Evolutionary conservation across 2,888 invertebrate genomes (phyloP), one percentile per base, ranked within the genome.

Genomic region (Uropetala carovei): DNA sequence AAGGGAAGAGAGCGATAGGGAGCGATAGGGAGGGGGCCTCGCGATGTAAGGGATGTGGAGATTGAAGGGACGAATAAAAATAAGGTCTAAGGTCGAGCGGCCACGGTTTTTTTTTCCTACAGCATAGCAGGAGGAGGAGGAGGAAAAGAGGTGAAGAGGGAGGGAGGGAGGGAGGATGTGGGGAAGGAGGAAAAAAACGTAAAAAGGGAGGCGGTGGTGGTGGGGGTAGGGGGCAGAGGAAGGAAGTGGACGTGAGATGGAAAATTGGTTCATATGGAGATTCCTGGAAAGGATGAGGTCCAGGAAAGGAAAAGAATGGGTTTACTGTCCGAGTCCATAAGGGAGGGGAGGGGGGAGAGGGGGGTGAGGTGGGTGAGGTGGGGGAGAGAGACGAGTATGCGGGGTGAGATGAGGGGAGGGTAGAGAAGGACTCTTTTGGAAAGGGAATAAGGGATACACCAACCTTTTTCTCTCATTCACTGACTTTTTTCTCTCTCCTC

Each of bases 21-120:
- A 30, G 68, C 5, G 64, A 83, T 30, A 83, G 10, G 18, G 64
- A 18, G 10, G 18, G 64, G 7, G 7, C 64, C 18, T 64, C 14
- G 14, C 18, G 14, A 18, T 14, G 64, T 5, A 64, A 0, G 82
- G 82, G 30, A 43, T 83, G 83, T 43, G 16, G 16, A 83, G 56
- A 43, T n/a, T 56, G 83, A 83, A 83, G 83, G 18, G 83, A 56
- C 10, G 13, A 30, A 56, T 83, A 83, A 83, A 83, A 83, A 83
- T 83, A 83, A 14, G 43, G 43, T 56, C 27, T 14, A 27, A 82
- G 22, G 43, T 43, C 83, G 56, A 64, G 14, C 14, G 64, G 18
- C 64, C 18, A 43, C 43, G 43, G 43, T 13, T 11, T 75, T 27
- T 75, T 75, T 75, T 75, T 22, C 22, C n/a, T 18, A 68, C 68